Evolutionary conservation across 2,797 vertebrate genomes (phyloP), one percentile per base, ranked within the genome.

Genomic region (Dermochelys coriacea): DNA sequence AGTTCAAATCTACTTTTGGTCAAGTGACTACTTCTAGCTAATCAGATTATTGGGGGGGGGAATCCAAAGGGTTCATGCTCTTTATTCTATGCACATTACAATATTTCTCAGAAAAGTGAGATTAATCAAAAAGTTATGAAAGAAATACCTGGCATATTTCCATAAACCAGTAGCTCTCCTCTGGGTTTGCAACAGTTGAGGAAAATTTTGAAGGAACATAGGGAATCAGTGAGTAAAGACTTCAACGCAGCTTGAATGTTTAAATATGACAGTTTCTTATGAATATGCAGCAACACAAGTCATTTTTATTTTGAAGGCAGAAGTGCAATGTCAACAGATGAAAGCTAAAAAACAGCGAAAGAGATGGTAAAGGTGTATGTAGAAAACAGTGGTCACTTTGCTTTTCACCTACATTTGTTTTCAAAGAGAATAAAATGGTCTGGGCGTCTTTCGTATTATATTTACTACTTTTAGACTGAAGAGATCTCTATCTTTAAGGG

Each of bases 61-160:
- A 29, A 79, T 93, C 87, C 86, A 94, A 96, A 91, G n/a, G 9
- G 18, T 94, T 95, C 93, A 82, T 96, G 96, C 97, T 97, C 88
- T 95, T 97, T 98, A 27, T 97, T 98, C 92, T 96, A 89, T 86
- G 81, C 91, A 92, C 95, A 47, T 97, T 97, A 94, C 97, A 80
- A 95, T 95, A 89, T 23, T 94, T 95, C 96, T 98, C 97, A 77
- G 84, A 89, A 98, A 96, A 92, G 64, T 12, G 19, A 98, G 95
- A 98, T 98, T 98, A 98, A 98, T 98, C 97, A 98, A 98, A 98
- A 98, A 98, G 99, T 98, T 98, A 98, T 99, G 98, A 98, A 98
- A 98, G 98, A 95, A 97, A 98, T 98, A 99, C 98, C 98, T 99
- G 98, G 98, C 98, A 98, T 98, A 96, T 97, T 97, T 98, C 97